Conservation (phyloP, 2,113 vertebrate genomes). For the Trematocara marginatum region DNA sequence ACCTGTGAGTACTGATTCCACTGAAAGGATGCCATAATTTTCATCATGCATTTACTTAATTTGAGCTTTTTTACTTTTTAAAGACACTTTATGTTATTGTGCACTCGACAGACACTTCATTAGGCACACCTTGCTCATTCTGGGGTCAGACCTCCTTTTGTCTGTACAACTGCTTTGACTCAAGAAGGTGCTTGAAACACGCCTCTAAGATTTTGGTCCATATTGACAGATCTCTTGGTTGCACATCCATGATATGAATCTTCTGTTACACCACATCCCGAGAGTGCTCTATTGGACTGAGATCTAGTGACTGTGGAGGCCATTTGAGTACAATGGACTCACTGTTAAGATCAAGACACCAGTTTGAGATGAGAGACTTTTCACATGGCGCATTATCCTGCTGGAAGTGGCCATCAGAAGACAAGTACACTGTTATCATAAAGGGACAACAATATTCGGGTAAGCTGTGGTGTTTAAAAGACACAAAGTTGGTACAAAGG, state of each 20-base stretch:
- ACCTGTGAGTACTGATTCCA: too few species aligned
- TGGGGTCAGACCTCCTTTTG: background rate
- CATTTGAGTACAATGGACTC: background rate
- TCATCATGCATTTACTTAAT: background rate
- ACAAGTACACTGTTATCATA: background rate
- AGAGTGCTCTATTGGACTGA: rapidly evolving
- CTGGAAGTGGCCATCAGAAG: background rate
- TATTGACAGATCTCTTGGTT: background rate
- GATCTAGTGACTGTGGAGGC: background rate
- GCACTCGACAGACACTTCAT: background rate
- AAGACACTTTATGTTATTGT: background rate
- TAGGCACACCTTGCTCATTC: background rate
- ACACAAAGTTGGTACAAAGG: background rate
- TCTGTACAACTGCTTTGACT: background rate
- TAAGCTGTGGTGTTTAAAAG: background rate
- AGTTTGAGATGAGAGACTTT: background rate
- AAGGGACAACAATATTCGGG: rapidly evolving
- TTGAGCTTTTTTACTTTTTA: background rate
- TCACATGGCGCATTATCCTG: background rate
- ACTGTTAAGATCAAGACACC: rapidly evolving
- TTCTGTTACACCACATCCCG: background rate
- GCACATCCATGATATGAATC: background rate
- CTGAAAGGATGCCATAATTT: too few species aligned
- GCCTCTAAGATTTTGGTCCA: background rate
- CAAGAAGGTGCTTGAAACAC: rapidly evolving